Percentiles rank a stretch among this genome's conserved stretches.
These are phyloP conservation scores for Sebastes fasciatus DNA, from an alignment of 2,113 vertebrate species.

Conservation along the genomic window DNA sequence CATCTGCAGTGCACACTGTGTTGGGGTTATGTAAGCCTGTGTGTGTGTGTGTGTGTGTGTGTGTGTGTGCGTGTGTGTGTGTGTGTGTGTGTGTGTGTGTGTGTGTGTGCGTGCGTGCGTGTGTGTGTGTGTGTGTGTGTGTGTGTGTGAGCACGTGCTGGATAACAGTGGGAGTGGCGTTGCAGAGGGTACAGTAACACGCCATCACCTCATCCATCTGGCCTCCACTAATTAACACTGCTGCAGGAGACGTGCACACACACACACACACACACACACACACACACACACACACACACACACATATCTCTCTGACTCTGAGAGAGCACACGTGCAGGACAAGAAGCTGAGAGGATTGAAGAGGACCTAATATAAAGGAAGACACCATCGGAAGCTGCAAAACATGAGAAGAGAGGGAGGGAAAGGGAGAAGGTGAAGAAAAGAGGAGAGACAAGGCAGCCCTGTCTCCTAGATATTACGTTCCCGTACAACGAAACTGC, in stretches of 20 bases:
- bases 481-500: too few species aligned
- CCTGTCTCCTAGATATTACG: too few species aligned
- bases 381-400: neutral
- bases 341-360: neutral
- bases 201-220: conserved; percentile 74
- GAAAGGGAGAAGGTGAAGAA: neutral
- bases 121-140: conserved; percentile 17
- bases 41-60: conserved; percentile 44
- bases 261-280: conserved; percentile 39
- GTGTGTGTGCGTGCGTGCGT: neutral
- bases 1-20: conserved; percentile 53
- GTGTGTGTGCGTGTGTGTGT: conserved; percentile 37
- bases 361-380: conserved; percentile 2
- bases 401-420: neutral
- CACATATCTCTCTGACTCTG: conserved; percentile 24
- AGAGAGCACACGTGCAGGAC: conserved; percentile 11
- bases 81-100: conserved; percentile 29
- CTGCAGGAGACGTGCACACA: conserved; percentile 15
- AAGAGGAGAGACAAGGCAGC: too few species aligned
- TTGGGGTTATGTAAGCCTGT: conserved; percentile 41
- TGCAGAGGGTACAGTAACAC: conserved; percentile 57
- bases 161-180: conserved; percentile 46
- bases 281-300: conserved; percentile 8
- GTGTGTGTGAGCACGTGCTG: conserved; percentile 39
- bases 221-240: conserved; percentile 75